phyloP scores from a whole-genome alignment of 2,797 vertebrate genomes.

The Channallabes apus region DNA sequence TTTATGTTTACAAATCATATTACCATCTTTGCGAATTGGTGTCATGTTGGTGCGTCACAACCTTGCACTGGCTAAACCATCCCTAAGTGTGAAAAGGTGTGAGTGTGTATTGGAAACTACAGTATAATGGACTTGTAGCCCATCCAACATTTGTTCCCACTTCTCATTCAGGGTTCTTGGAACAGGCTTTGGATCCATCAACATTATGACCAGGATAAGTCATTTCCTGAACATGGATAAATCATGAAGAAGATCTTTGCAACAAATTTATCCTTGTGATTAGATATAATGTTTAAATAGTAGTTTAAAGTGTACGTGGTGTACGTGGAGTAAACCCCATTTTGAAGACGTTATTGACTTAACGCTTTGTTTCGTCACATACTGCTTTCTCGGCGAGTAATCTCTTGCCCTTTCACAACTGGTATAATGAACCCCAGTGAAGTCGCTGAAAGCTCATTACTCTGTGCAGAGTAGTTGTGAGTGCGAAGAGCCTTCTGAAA shows the following conservation, averaged over 20 bases:
- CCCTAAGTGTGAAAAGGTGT: not conserved
- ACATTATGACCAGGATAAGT: not conserved
- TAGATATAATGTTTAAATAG: conserved; percentile 36
- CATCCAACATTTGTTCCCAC: not conserved
- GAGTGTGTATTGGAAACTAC: not conserved
- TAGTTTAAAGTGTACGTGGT: conserved; percentile 50
- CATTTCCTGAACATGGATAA: not conserved
- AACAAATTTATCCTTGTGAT: not conserved
- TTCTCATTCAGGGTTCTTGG: not conserved
- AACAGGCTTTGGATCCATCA: not conserved
- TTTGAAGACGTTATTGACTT: conserved; percentile 37
- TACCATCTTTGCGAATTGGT: not conserved
- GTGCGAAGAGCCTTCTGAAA: conserved; percentile 35
- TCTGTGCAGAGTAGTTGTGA: not conserved
- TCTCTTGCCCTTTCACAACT: not conserved
- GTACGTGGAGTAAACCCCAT: conserved; percentile 19
- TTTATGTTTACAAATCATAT: not conserved
- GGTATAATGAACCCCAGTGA: not conserved
- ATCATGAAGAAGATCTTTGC: not conserved
- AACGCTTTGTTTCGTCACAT: conserved; percentile 14
- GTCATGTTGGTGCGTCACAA: not conserved
- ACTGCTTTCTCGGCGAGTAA: not conserved
- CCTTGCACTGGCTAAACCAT: not conserved
- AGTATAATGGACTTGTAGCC: not conserved
- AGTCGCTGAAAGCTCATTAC: conserved; percentile 10